Conservation (phyloP, 2,113 vertebrate genomes). For the Orthonyx spaldingii region DNA sequence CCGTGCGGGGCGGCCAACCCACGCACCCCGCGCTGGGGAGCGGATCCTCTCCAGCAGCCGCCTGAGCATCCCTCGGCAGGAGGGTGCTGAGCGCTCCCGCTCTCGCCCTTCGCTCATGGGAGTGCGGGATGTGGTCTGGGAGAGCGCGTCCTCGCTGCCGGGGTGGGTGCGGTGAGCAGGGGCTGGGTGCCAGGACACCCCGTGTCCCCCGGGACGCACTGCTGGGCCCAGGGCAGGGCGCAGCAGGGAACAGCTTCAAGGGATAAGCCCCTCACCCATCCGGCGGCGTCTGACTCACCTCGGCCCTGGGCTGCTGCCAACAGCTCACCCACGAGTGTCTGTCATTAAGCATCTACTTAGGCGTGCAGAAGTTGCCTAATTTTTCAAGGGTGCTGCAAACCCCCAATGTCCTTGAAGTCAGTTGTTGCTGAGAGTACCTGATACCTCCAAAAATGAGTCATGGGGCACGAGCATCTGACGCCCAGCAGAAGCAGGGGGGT, state of each 20-base stretch:
- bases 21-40: fast-evolving
- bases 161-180: background rate
- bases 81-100: fast-evolving
- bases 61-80: background rate
- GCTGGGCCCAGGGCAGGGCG: background rate
- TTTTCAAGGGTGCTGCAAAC: background rate
- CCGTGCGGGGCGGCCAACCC: fast-evolving
- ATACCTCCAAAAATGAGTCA: background rate
- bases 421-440: background rate
- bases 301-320: background rate
- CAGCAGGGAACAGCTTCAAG: background rate
- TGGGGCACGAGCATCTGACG: background rate
- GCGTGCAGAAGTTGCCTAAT: background rate
- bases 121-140: background rate
- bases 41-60: background rate
- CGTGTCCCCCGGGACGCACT: no score
- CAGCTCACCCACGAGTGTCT: background rate
- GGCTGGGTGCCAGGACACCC: background rate
- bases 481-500: background rate
- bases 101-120: fast-evolving
- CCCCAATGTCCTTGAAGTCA: background rate
- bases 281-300: background rate
- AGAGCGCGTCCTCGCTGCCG: fast-evolving
- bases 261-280: background rate
- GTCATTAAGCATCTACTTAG: conserved; percentile 25